Evolutionary conservation across 2,113 vertebrate species (phyloP), one percentile per base, ranked within the genome.

Genomic region (Paratilapia polleni): DNA sequence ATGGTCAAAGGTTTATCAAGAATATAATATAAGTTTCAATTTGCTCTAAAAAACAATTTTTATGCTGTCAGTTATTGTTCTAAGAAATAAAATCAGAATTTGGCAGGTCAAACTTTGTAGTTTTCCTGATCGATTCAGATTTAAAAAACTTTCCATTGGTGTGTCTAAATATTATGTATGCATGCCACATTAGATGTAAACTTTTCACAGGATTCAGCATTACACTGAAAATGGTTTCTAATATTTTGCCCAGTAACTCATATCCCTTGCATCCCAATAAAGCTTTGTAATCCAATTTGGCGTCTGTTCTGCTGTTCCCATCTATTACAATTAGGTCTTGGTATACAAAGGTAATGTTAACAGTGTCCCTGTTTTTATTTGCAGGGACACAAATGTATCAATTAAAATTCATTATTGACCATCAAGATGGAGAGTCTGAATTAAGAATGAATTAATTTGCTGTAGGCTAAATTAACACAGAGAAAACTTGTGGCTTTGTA

Each of bases 381-480:
- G 17, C 54, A n/a, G 20, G 14, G 59, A 57, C 43, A 68, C 13
- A 77, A 77, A 81, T 75, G 24, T 58, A 70, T 85, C 78, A 77
- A 41, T 75, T 75, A 28, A 61, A 87, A 90, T 73, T 80, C 61
- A 81, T 82, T 78, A 87, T 62, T 68, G 22, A 41, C 24, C 61
- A 78, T 76, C 73, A 54, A 75, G 62, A 77, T 3, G 4, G 17
- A 66, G 49, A 28, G 43, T 83, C 49, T 77, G 54, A 63, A 78
- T 79, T 90, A 64, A 68, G 43, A 84, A 86, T 68, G 3, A 79
- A 83, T 87, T 68, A 79, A 88, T 90, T 84, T 86, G 49, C 61
- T 76, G 34, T 7, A 31, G 56, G 41, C 43, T 77, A 31, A 78
- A 77, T 87, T 59, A 84, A 77, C 79, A 90, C 61, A 89, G 17